Base-by-base conservation (phyloP, 2,113 vertebrate genomes). In the Mesitornis unicolor region DNA sequence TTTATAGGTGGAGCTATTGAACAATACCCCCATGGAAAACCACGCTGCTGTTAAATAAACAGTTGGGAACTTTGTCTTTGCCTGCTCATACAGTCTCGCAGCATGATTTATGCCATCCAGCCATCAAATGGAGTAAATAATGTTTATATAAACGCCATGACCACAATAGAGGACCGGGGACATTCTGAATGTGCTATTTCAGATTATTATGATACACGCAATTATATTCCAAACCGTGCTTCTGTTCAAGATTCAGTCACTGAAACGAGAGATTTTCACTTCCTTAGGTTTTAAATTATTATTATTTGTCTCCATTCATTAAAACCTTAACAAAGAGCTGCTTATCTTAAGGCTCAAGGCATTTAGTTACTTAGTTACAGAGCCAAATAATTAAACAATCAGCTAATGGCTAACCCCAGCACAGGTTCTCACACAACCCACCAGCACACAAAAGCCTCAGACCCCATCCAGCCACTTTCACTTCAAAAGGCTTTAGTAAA, bases 281-380 rank as follows among this genome's bases (percentile, higher is more conserved):
- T 92, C 77, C 90, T 73, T 40, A 25, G 47, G 43, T 84, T 92
- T 91, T 45, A 89, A 83, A 82, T 92, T 81, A 87, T 94, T 53
- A 84, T 89, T 85, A 92, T 61, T 85, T 24, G 56, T 51, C 73
- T 73, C 36, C n/a, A 28, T 84, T 89, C 93, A 92, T 94, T 92
- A 90, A 90, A 92, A 94, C 8, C 53, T 60, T 96, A 96, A 96
- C 96, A 96, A 94, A 94, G 88, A 81, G 19, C 83, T 90, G 84
- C 91, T 96, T 96, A 96, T 97, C 95, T 97, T 79, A 74, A 94
- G 71, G 83, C 95, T 93, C 43, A 92, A 90, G 95, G 85, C 88
- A 95, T 92, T 84, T 92, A 96, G 92, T 97, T 97, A 96, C 95
- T 90, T 87, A 96, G 92, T 96, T 95, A 96, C 95, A 97, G 95